Conservation (phyloP, 2,888 invertebrate genomes). For the Nebria salina region DNA sequence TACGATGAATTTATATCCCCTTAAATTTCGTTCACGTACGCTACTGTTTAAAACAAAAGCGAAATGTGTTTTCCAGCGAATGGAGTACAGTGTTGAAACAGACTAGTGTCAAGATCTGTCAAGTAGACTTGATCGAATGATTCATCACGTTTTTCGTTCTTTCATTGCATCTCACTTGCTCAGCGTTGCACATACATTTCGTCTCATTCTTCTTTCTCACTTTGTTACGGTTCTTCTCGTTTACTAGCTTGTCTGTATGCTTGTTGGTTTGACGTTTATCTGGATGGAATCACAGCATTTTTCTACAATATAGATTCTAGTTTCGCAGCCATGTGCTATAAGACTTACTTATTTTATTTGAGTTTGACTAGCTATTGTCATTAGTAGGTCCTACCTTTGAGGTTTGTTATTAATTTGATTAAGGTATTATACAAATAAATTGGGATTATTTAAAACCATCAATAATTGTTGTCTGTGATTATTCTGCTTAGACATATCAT, state of each 20-base stretch:
- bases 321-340: no score
- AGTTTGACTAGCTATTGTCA: no score
- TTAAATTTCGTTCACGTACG: conserved; percentile 6
- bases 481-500: no score
- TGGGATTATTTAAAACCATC: no score
- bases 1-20: not conserved
- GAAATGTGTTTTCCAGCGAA: not conserved
- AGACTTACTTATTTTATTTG: not conserved
- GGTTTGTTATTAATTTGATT: no score
- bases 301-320: not conserved
- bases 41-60: conserved; percentile 4
- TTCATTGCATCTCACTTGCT: not conserved
- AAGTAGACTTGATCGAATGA: conserved; percentile 40
- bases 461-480: no score
- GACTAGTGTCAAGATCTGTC: conserved; percentile 26
- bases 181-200: no score
- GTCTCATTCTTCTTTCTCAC: not conserved
- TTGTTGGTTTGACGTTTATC: conserved; percentile 12
- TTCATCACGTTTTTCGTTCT: conserved; percentile 34
- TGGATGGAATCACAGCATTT: conserved; percentile 6
- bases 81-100: conserved; percentile 6
- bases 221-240: not conserved
- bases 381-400: no score
- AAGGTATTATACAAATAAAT: no score
- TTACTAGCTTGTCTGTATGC: not conserved